Percentiles rank a stretch among this genome's conserved stretches.
These are phyloP conservation scores for Zaprionus lineosus DNA, from an alignment of 2,888 invertebrate species.

Conservation along the genomic window DNA sequence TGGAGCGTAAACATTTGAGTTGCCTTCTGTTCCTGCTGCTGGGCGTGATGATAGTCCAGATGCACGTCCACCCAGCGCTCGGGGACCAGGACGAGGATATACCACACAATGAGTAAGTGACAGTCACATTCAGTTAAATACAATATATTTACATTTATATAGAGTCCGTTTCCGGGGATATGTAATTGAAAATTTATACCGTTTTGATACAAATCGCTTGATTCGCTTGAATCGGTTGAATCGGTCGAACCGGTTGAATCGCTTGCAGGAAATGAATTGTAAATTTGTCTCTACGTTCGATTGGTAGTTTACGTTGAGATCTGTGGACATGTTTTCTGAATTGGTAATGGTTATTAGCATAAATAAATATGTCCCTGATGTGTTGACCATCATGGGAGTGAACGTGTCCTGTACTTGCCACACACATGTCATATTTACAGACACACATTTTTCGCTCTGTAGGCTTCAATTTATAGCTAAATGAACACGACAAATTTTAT, in stretches of 20 bases:
- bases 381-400: too few relatives aligned
- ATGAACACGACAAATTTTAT: too few relatives aligned
- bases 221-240: too few relatives aligned
- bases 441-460: too few relatives aligned
- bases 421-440: constrained; percentile 17
- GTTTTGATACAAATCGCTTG: constrained; percentile 33
- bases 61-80: constrained; percentile 71
- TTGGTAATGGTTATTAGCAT: constrained; percentile 14
- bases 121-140: neutral
- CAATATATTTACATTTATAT: neutral
- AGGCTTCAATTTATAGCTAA: too few relatives aligned
- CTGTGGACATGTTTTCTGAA: constrained; percentile 15
- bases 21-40: constrained; percentile 78
- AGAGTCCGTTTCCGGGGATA: too few relatives aligned
- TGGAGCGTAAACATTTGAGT: constrained; percentile 74
- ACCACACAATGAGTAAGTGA: constrained; percentile 93
- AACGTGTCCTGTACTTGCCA: constrained; percentile 9
- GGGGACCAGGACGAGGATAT: constrained; percentile 93
- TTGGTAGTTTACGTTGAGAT: constrained; percentile 27
- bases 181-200: constrained; percentile 39
- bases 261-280: constrained; percentile 64
- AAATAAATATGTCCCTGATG: constrained; percentile 1
- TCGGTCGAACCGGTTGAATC: too few relatives aligned
- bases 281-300: constrained; percentile 48
- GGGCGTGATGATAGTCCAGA: constrained; percentile 75